phyloP scores from a whole-genome alignment of 2,113 vertebrate genomes.

The Poecile atricapillus region DNA sequence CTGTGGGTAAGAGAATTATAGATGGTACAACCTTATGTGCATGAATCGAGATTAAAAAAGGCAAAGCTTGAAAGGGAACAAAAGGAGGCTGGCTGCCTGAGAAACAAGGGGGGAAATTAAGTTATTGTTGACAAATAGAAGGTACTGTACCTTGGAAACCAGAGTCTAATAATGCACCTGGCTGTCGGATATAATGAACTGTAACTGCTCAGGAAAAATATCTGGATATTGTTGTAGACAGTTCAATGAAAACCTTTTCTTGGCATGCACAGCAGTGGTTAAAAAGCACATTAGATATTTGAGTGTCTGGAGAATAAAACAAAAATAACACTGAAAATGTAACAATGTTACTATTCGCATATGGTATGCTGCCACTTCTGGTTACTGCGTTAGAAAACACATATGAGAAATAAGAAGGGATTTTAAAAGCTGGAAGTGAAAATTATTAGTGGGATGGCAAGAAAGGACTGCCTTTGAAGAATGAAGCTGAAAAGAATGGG shows the following conservation, averaged over 20 bases:
- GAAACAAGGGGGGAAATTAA: constrained; percentile 16
- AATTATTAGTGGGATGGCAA: background rate
- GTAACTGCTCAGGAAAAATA: background rate
- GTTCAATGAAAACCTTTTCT: background rate
- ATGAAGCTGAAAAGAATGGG: background rate
- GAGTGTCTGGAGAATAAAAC: background rate
- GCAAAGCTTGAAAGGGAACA: background rate
- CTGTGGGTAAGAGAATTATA: background rate
- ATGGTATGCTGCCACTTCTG: background rate
- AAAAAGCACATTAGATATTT: background rate
- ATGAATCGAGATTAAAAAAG: background rate
- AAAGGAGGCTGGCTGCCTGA: background rate
- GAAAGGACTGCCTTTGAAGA: background rate
- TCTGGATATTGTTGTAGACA: background rate
- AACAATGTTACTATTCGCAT: background rate
- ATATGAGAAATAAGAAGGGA: background rate
- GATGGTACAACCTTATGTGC: background rate
- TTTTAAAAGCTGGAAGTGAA: background rate
- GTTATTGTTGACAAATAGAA: constrained; percentile 36
- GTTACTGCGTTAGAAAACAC: background rate
- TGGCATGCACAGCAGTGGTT: background rate
- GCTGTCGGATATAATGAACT: background rate
- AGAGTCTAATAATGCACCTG: background rate
- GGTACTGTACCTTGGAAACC: constrained; percentile 1
- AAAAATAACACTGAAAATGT: background rate